These are phyloP conservation scores for Corynorhinus townsendii DNA, from an alignment of 2,113 vertebrate species.

Conservation along the genomic window DNA sequence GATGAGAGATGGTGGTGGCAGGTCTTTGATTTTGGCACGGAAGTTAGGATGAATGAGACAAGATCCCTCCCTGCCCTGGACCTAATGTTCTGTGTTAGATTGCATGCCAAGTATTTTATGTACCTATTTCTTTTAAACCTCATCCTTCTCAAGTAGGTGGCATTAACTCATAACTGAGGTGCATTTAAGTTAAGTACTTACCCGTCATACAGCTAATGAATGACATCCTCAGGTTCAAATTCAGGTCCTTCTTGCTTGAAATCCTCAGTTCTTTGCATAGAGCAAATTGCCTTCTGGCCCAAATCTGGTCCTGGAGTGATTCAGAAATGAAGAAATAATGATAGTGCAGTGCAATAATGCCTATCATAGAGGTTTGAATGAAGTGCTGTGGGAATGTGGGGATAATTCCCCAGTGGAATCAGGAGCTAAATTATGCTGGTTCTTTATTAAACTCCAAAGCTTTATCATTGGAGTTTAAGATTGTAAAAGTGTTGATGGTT, in stretches of 20 bases:
- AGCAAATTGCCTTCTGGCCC: neutral
- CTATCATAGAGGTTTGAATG: neutral
- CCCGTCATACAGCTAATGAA: neutral
- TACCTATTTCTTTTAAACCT: slow-evolving; percentile 7
- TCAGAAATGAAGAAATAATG: slow-evolving; percentile 11
- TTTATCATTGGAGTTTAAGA: neutral
- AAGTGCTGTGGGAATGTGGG: neutral
- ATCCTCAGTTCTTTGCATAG: neutral
- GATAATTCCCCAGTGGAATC: slow-evolving; percentile 23
- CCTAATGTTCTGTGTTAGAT: neutral
- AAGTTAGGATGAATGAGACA: neutral
- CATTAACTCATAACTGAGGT: neutral
- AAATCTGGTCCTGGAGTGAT: neutral
- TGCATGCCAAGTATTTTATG: neutral
- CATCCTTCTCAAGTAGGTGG: neutral
- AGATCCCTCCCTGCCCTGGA: neutral
- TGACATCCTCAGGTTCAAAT: neutral
- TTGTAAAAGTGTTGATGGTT: neutral
- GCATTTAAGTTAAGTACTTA: neutral
- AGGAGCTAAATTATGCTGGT: slow-evolving; percentile 13
- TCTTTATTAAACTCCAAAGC: neutral
- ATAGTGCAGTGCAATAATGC: neutral
- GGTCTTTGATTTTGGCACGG: neutral
- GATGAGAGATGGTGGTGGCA: neutral
- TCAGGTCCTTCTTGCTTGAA: neutral